Percentiles rank a stretch among this genome's conserved stretches.
Evolutionary conservation across 30 jellyfish, hydroid and myxozoan species (phyloP).

Genomic region (Cassiopea andromeda): DNA sequence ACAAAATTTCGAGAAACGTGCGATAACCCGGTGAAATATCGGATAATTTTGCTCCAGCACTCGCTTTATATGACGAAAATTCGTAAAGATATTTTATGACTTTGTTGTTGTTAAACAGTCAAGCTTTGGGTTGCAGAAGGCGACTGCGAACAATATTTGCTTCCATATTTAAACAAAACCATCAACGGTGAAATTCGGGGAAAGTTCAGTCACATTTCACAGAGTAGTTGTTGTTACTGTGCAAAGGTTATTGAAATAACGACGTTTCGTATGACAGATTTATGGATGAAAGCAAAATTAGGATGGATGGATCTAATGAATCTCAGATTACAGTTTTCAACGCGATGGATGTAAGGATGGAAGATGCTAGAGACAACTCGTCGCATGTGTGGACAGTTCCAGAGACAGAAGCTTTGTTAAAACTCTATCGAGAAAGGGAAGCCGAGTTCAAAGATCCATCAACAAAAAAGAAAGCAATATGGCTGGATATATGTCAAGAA

Average conservation of each 20-base stretch:
- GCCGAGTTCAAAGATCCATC: slow-evolving; percentile 61
- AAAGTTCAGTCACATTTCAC: not conserved
- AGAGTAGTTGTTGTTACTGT: not conserved
- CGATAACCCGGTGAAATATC: not conserved
- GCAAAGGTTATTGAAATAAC: not conserved
- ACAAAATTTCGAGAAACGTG: not conserved
- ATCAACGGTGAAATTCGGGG: not conserved
- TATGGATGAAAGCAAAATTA: not conserved
- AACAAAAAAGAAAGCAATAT: slow-evolving; percentile 71
- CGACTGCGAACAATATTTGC: not conserved
- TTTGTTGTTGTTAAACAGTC: not conserved
- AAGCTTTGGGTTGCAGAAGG: not conserved
- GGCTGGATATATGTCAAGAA: slow-evolving; percentile 66
- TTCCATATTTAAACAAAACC: not conserved
- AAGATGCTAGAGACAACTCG: slow-evolving; percentile 9
- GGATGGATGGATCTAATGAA: slow-evolving; percentile 42
- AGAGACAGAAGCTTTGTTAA: slow-evolving; percentile 45
- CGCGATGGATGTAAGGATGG: slow-evolving; percentile 30
- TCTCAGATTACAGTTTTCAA: slow-evolving; percentile 63
- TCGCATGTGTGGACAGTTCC: slow-evolving; percentile 62
- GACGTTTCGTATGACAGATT: not conserved
- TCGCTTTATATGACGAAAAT: not conserved
- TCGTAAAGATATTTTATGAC: not conserved
- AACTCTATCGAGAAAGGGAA: slow-evolving; percentile 51
- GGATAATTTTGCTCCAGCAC: not conserved